Base-by-base conservation (phyloP, 2,113 vertebrate genomes). In the Butorides virescens region DNA sequence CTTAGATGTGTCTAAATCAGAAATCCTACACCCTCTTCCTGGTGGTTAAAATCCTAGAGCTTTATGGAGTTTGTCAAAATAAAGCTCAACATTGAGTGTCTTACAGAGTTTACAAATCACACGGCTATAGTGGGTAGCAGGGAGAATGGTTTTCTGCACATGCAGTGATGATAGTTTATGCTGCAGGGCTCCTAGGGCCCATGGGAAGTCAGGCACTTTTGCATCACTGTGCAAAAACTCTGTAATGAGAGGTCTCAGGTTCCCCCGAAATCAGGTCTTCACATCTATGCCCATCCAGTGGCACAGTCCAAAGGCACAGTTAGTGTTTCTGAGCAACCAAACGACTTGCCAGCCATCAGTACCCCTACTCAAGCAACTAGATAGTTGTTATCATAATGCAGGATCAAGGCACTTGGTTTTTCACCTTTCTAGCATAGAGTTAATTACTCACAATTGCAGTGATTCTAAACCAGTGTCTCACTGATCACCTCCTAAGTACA, bases 41-140 rank as follows among this genome's bases (percentile, higher is more conserved):
- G 20, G 29, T 39, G 52, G n/a, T 26, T 84, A 73, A 91, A 91
- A 80, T 50, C 34, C 63, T 67, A 71, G 55, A 88, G 22, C 15
- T 95, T 89, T 81, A 75, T 62, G 49, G 42, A 72, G 52, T 39
- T 75, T 61, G 36, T 47, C 25, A 83, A 91, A 95, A 76, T 58
- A 46, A 66, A 77, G 83, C 73, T 73, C 22, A 78, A 61, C 34
- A 29, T 29, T 27, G 20, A 58, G 5, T 3, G 5, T 65, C 62
- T 91, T 56, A 29, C 0, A 55, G 50, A 72, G 12, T 75, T 90
- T 90, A 76, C 30, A 61, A 68, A 90, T 49, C 58, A 49, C 55
- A n/a, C 0, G 2, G 21, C 34, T 72, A 5, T 27, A 47, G 23
- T 19, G 16, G 3, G 12, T 66, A 30, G 3, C 44, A 67, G 47